Evolutionary conservation across 92 coral and sea anemone genomes (phyloP).

Genomic region (Blastomussa wellsi): DNA sequence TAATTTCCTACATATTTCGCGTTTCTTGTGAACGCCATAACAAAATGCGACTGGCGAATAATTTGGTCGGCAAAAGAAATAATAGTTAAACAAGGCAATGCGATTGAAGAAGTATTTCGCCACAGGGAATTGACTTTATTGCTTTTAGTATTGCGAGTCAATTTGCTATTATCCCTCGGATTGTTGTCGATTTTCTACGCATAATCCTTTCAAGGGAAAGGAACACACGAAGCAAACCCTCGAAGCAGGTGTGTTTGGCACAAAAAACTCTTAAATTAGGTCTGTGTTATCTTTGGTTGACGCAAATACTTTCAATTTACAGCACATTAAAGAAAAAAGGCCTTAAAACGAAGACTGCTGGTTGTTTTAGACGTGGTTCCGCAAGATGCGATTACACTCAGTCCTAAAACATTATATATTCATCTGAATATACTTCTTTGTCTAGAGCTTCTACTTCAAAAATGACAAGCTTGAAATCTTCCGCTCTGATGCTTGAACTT

Average conservation of each 20-base stretch:
- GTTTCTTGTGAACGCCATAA: no score
- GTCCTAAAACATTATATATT: neutral
- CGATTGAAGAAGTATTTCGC: neutral
- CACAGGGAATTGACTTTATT: neutral
- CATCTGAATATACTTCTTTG: neutral
- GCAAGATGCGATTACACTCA: neutral
- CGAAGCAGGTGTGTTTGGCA: constrained; percentile 21
- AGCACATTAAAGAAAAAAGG: neutral
- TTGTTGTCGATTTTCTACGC: neutral
- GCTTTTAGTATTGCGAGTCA: constrained; percentile 18
- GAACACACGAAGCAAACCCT: constrained; percentile 8
- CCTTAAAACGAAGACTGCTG: neutral
- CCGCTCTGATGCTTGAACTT: neutral
- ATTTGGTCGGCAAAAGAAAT: neutral
- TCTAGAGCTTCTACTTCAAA: neutral
- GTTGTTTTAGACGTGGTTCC: neutral
- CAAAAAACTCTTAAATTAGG: neutral
- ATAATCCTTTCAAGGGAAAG: constrained; percentile 1
- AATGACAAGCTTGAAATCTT: neutral
- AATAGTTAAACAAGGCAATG: neutral
- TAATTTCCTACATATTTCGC: neutral
- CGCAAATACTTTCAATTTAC: constrained; percentile 4
- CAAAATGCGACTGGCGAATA: neutral
- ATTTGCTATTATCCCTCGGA: constrained; percentile 11
- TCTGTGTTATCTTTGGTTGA: constrained; percentile 19